phyloP scores from a whole-genome alignment of 1,140 invertebrate genomes.

The Drosophila neocordata region DNA sequence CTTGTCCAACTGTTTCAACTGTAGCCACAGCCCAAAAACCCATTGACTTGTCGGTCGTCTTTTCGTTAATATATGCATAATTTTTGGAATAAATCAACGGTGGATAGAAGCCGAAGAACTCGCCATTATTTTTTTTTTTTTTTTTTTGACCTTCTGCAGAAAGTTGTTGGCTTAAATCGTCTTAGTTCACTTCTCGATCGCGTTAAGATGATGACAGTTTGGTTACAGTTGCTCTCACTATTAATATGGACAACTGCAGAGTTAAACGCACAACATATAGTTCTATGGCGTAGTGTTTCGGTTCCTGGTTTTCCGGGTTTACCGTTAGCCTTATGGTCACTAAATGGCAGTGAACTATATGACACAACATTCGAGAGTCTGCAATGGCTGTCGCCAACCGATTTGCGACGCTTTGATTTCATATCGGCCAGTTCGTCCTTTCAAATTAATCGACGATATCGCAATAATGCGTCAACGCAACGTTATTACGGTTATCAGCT shows the following conservation, averaged over 20 bases:
- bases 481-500: slow-evolving; percentile 70
- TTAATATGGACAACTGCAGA: background rate
- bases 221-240: slow-evolving; percentile 12
- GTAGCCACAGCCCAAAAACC: background rate
- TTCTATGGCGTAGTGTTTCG: slow-evolving; percentile 63
- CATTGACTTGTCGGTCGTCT: background rate
- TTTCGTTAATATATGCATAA: slow-evolving; percentile 54
- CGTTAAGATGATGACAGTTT: background rate
- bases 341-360: slow-evolving; percentile 63
- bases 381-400: slow-evolving; percentile 71
- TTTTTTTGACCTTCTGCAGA: slow-evolving; percentile 35
- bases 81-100: slow-evolving; percentile 55
- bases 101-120: background rate
- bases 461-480: slow-evolving; percentile 54
- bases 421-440: slow-evolving; percentile 68
- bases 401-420: slow-evolving; percentile 67
- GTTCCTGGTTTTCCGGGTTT: slow-evolving; percentile 42
- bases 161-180: background rate
- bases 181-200: background rate
- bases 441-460: slow-evolving; percentile 75
- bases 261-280: slow-evolving; percentile 10
- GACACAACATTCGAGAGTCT: slow-evolving; percentile 70
- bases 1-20: slow-evolving; percentile 1
- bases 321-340: slow-evolving; percentile 48
- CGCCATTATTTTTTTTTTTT: background rate